Base-by-base conservation (phyloP, 2,113 vertebrate species). In the Mus pahari region DNA sequence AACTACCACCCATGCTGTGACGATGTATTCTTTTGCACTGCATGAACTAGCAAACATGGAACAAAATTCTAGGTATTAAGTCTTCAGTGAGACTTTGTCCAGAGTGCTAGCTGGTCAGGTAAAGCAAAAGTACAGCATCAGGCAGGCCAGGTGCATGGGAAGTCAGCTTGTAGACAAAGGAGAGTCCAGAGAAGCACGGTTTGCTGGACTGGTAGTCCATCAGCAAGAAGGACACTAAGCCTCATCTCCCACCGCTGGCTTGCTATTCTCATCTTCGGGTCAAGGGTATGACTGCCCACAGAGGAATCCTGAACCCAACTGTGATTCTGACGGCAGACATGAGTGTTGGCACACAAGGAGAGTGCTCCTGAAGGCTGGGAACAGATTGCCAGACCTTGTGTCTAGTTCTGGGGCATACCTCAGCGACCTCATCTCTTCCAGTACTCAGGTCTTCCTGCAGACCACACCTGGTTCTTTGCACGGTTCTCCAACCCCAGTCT, bases 1-100 rank as follows among this genome's bases (percentile, higher is more conserved):
- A 50, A 83, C 45, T 50, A 33, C 36, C 55, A 79, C 24, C 74
- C 13, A 11, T n/a, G 26, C 53, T n/a, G 48, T 62, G 70, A 86
- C 79, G 68, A 58, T 83, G 45, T 86, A 55, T 93, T 91, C 20
- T 92, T 95, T 90, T 91, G 50, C 22, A 45, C 68, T 95, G 96
- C 10, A 12, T 26, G 79, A 94, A 14, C 62, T 33, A 58, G 31
- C 60, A 50, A 66, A 45, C 53, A 42, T 79, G 78, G 73, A 87
- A 60, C 74, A 93, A 83, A 94, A 73, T 42, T 26, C 62, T 79
- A n/a, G 53, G 53, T 14, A n/a, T 20, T n/a, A 71, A 22, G 55
- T 26, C 9, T n/a, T 82, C 53, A 81, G 22, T 91, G 64, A 86
- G 81, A 83, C 60, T 74, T 73, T 39, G 7, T 81, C 50, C 11